A percentile compares a stretch with the other conserved stretches of the same genome.
phyloP scores from a whole-genome alignment of 1,140 invertebrate species.

The Stenopsyche tienmushanensis region DNA sequence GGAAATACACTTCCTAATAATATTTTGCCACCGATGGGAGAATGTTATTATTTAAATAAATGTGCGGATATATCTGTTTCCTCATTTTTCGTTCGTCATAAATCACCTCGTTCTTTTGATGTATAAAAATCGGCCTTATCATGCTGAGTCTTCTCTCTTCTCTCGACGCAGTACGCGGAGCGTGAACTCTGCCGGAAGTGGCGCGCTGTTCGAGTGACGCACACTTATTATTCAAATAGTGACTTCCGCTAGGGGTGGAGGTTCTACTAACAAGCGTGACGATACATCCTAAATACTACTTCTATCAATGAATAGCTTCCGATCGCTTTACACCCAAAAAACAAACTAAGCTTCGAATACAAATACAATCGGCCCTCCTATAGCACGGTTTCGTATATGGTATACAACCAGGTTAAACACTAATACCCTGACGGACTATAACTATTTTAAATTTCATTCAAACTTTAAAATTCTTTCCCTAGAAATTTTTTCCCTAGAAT shows the following conservation, averaged over 20 bases:
- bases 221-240: constrained; percentile 37
- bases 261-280: not conserved
- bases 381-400: no score
- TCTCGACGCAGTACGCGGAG: constrained; percentile 13
- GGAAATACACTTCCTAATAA: not conserved
- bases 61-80: not conserved
- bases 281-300: not conserved
- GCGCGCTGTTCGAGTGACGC: constrained; percentile 30
- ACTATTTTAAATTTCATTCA: no score
- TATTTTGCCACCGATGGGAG: not conserved
- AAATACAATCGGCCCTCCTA: no score
- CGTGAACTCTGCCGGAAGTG: constrained; percentile 29
- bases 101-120: constrained; percentile 27
- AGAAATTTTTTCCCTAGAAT: no score
- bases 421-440: no score
- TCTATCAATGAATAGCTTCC: no score
- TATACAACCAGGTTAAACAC: no score
- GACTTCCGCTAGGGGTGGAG: constrained; percentile 26
- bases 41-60: not conserved
- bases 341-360: no score
- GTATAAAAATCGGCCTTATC: constrained; percentile 29
- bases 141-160: constrained; percentile 14
- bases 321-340: no score
- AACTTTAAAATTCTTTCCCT: no score
- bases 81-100: constrained; percentile 22